Base-by-base conservation (phyloP, 2,888 invertebrate genomes). In the Conchocele bisecta region DNA sequence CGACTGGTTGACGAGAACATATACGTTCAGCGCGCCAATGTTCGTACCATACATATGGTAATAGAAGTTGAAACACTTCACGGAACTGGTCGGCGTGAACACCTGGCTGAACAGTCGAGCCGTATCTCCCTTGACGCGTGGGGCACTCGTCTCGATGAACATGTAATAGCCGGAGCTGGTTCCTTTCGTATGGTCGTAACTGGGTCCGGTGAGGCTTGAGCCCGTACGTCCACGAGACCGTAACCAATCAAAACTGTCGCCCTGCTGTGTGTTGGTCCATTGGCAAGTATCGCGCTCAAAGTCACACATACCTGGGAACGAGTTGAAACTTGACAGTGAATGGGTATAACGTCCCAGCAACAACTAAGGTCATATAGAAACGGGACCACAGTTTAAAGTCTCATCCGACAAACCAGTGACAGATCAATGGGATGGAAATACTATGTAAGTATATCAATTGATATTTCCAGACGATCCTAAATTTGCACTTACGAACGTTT, bases 261-360 rank as follows among this genome's bases (percentile, higher is more conserved):
- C 79, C 39, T 51, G 72, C 60, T 75, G 78, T 37, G 57, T 69
- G 54, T 89, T 89, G 26, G 77, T 81, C 87, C 89, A 91, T 28
- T 82, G 76, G 63, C 91, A 91, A 2, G 85, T 63, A 37, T 85
- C 86, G 29, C 66, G 81, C 63, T 91, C 89, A 79, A 91, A 91
- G 58, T 84, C 82, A 71, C 91, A 91, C 33, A 20, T 28, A 33
- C 51, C 51, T 51, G n/a, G 7, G 22, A 9, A n/a, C n/a, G n/a
- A n/a, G n/a, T n/a, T 37, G 15, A 37, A 37, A 37, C 20, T 39
- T 39, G 9, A 39, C 20, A 39, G 6, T 1, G 13, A 6, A 39
- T n/a, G 13, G n/a, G 41, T 39, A 39, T 6, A 7, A n/a, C 20
- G 41, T 9, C 41, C 20, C 13, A 11, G 41, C 6, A n/a, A n/a